Base-by-base conservation (phyloP, 2,888 invertebrate genomes). In the Hermaeophaga mercurialis region DNA sequence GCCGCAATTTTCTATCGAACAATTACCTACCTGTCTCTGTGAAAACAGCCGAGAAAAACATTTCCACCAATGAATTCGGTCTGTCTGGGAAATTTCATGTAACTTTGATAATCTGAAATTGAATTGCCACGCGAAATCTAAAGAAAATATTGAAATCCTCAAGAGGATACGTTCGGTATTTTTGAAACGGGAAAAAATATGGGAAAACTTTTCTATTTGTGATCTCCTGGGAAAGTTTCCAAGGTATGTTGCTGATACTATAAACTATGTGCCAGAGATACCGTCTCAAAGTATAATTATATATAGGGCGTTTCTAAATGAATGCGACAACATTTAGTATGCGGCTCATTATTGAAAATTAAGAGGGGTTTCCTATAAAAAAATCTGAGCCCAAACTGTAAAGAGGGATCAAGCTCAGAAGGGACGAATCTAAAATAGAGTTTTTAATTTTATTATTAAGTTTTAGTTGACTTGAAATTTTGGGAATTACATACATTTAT, bases 71-170 rank as follows among this genome's bases (percentile, higher is more conserved):
- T 33, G 31, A 46, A 46, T 31, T 39, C 53, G 33, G 44, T 49
- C 44, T 46, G 49, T 34, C 49, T 43, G 57, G 59, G 58, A 62
- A 61, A 61, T 64, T 66, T 64, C 68, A 65, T 66, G 64, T 65
- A 67, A 65, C 59, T 66, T 66, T 66, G 64, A 67, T 66, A 62
- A 65, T 63, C 45, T 61, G 59, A 65, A 66, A 68, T 67, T 66
- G 66, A 64, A 65, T 67, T 67, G 64, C 54, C 49, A 43, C 56
- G 58, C 24, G 43, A 63, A 66, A 66, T 66, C 65, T 66, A 64
- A 67, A 65, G 65, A 65, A 66, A 67, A 66, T 66, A 66, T 66
- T 65, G 63, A 57, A 65, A 60, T 59, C 49, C 61, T 61, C 61
- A 47, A 19, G 66, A 63, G 65, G 55, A 56, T 58, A 45, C 54